Evolutionary conservation across 2,797 vertebrate species (phyloP).

Genomic region (Cichlasoma orientale): DNA sequence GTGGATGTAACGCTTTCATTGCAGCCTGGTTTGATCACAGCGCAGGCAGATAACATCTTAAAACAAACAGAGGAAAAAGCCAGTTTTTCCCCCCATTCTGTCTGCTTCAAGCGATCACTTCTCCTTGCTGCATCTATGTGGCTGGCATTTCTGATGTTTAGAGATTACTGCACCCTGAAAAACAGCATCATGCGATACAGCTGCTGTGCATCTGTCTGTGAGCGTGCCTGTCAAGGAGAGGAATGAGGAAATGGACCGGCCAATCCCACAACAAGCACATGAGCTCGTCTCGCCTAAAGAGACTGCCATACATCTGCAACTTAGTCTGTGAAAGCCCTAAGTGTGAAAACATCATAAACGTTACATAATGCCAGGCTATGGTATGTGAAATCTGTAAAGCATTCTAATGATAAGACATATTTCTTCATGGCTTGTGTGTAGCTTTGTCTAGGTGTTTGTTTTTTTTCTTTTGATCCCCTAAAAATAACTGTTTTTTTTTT

Average conservation of each 20-base stretch:
- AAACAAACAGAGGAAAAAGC: constrained; percentile 17
- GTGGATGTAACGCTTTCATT: constrained; percentile 19
- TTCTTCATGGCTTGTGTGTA: neutral
- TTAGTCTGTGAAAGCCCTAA: neutral
- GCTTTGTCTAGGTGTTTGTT: fast-evolving
- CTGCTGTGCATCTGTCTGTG: constrained; percentile 19
- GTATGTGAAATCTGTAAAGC: neutral
- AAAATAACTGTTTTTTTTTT: neutral
- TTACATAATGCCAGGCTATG: no score
- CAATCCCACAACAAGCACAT: constrained; percentile 5
- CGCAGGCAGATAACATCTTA: constrained; percentile 24
- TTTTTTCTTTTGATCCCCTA: neutral
- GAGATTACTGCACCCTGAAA: constrained; percentile 44
- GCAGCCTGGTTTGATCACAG: constrained; percentile 30
- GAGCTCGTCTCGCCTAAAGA: constrained; percentile 6
- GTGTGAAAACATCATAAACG: neutral
- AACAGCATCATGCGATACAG: constrained; percentile 45
- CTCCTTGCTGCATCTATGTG: constrained; percentile 29
- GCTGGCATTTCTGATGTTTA: constrained; percentile 39
- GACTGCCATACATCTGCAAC: constrained; percentile 24
- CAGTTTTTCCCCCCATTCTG: constrained; percentile 25
- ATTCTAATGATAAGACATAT: neutral
- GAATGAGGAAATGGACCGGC: constrained; percentile 6
- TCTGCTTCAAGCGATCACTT: constrained; percentile 30
- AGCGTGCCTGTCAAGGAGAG: constrained; percentile 11